These are phyloP conservation scores for Periplaneta americana DNA, from an alignment of 1,140 invertebrate species.

Conservation along the genomic window DNA sequence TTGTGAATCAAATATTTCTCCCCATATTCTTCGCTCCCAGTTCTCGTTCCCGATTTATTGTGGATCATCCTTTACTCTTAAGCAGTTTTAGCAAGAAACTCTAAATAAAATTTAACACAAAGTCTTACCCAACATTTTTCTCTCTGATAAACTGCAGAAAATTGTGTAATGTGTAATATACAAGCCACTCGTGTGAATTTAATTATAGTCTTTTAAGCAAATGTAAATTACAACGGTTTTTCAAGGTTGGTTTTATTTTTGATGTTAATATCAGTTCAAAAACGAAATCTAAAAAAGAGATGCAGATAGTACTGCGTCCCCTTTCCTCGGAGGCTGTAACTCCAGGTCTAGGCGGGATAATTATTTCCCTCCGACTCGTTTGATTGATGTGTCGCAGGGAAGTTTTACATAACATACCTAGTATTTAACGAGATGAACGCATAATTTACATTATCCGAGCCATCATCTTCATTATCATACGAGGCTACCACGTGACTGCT, in stretches of 20 bases:
- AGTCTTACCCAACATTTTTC: too few species aligned
- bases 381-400: not conserved
- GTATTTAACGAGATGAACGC: not conserved
- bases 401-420: not conserved
- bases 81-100: too few species aligned
- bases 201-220: not conserved
- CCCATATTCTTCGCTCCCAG: too few species aligned
- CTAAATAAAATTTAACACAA: too few species aligned
- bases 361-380: not conserved
- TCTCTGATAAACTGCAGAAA: too few species aligned
- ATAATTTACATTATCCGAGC: not conserved
- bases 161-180: not conserved
- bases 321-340: not conserved
- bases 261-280: not conserved
- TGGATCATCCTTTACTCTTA: too few species aligned
- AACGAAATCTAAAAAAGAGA: not conserved
- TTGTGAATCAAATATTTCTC: too few species aligned
- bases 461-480: not conserved
- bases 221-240: not conserved
- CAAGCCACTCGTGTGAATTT: not conserved
- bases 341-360: not conserved
- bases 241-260: not conserved
- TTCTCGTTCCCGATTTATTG: too few species aligned
- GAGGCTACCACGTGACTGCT: not conserved
- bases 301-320: not conserved